phyloP scores from a whole-genome alignment of 2,888 invertebrate genomes.

The Stenotaenia linearis region DNA sequence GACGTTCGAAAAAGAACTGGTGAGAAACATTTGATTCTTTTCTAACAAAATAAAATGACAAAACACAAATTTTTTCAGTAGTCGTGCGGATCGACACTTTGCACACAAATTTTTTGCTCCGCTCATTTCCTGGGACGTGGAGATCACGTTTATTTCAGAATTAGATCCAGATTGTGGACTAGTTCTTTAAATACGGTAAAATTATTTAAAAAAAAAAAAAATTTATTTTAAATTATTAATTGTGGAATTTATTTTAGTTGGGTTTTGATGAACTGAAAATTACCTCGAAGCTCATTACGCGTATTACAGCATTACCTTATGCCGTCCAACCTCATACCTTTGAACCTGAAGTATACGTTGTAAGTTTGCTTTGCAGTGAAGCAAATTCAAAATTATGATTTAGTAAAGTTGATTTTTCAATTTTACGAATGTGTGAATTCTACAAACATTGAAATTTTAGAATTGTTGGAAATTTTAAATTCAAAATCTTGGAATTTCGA shows the following conservation, averaged over 20 bases:
- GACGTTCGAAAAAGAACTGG: constrained; percentile 34
- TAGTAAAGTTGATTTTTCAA: no score
- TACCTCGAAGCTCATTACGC: constrained; percentile 67
- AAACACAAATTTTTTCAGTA: constrained; percentile 33
- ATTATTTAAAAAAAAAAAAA: no score
- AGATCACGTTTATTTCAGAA: constrained; percentile 65
- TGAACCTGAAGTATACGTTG: constrained; percentile 50
- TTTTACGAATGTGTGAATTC: no score
- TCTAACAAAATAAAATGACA: neutral
- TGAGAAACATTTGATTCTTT: neutral
- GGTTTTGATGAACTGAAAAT: constrained; percentile 58
- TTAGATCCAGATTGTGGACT: constrained; percentile 70
- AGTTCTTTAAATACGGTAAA: constrained; percentile 70
- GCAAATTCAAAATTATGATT: no score
- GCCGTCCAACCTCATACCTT: constrained; percentile 60
- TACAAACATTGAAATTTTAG: no score
- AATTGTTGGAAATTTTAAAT: no score
- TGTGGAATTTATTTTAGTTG: constrained; percentile 44
- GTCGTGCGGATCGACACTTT: constrained; percentile 63
- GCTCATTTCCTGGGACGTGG: constrained; percentile 65
- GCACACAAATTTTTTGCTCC: constrained; percentile 68
- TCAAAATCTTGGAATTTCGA: no score
- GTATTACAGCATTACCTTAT: constrained; percentile 67
- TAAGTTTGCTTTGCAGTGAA: constrained; percentile 34
- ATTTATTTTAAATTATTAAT: neutral